phyloP scores from a whole-genome alignment of 2,888 invertebrate species.

The Aphrophora alni region DNA sequence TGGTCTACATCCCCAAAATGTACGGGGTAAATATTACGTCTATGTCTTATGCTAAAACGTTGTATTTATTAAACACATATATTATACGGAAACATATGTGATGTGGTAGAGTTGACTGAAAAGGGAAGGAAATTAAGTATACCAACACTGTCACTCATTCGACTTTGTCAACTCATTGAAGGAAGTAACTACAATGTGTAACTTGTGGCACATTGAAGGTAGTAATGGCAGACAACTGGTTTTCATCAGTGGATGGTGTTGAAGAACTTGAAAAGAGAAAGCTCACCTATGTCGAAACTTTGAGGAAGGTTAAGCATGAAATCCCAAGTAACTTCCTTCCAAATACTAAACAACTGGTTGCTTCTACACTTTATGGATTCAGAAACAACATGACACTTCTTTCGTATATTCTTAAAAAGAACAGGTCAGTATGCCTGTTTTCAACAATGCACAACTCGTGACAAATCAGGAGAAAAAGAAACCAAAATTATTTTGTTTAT shows the following conservation, averaged over 20 bases:
- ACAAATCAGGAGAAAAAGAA: too few relatives aligned
- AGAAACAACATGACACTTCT: conserved; percentile 39
- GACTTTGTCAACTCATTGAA: too few relatives aligned
- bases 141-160: too few relatives aligned
- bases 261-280: conserved; percentile 38
- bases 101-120: too few relatives aligned
- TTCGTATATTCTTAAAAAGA: conserved; percentile 41
- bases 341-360: conserved; percentile 20
- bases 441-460: too few relatives aligned
- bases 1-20: conserved; percentile 5
- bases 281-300: conserved; percentile 35
- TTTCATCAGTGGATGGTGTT: conserved; percentile 51
- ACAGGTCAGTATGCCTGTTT: conserved; percentile 36
- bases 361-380: conserved; percentile 38
- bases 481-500: too few relatives aligned
- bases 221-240: conserved; percentile 47
- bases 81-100: conserved; percentile 6
- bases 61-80: conserved; percentile 11
- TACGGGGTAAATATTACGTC: conserved; percentile 21
- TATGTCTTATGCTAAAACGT: not conserved
- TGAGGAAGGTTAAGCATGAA: conserved; percentile 38
- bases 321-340: conserved; percentile 41
- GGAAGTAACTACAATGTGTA: too few relatives aligned
- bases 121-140: too few relatives aligned
- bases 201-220: too few relatives aligned